These are phyloP conservation scores for Solenopsis fugax DNA, from an alignment of 1,140 invertebrate species.

Conservation along the genomic window DNA sequence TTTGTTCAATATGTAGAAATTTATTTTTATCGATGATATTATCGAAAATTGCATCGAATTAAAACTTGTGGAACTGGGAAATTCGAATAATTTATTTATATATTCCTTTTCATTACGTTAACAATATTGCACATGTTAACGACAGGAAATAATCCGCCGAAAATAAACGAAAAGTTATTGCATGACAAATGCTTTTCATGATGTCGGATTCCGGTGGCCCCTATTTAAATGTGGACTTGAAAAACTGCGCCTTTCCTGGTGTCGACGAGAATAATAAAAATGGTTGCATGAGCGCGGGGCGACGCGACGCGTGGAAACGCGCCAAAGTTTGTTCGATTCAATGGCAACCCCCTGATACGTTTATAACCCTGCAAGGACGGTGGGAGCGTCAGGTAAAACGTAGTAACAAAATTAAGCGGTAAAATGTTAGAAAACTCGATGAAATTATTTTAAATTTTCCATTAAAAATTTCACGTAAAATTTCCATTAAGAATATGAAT, in stretches of 20 bases:
- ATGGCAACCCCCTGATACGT: constrained; percentile 26
- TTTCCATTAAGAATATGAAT: constrained; percentile 21
- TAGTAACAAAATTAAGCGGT: constrained; percentile 31
- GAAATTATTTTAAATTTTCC: constrained; percentile 1
- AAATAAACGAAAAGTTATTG: constrained; percentile 36
- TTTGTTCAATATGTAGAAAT: background rate
- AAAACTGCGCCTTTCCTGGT: constrained; percentile 56
- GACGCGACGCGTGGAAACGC: constrained; percentile 53
- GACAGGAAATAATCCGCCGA: background rate
- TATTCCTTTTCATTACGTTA: background rate
- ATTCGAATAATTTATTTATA: background rate
- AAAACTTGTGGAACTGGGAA: background rate
- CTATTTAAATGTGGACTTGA: constrained; percentile 52
- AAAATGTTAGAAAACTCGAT: constrained; percentile 1
- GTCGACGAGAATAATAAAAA: constrained; percentile 52
- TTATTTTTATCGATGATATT: background rate
- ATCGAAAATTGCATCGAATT: background rate
- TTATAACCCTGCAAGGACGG: constrained; percentile 18
- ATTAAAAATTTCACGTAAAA: constrained; percentile 25
- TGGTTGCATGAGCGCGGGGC: constrained; percentile 1
- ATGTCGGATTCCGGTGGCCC: constrained; percentile 1
- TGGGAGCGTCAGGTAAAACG: background rate
- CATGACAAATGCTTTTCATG: constrained; percentile 31
- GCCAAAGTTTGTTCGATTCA: constrained; percentile 65
- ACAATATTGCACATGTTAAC: constrained; percentile 27